Evolutionary conservation across 2,113 vertebrate species (phyloP).

Genomic region (Gopherus evgoodei): DNA sequence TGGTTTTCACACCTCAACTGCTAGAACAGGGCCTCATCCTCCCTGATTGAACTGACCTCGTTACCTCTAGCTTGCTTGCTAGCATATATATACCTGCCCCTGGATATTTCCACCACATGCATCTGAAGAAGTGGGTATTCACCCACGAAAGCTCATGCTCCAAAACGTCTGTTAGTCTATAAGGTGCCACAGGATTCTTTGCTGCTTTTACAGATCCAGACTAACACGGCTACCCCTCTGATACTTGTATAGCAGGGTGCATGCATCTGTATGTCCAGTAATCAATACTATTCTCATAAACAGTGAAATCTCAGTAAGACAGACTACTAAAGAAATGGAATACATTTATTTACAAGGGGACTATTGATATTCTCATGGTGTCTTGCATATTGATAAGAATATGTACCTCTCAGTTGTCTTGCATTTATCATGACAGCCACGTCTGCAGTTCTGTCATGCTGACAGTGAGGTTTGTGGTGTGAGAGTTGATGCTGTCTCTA

Average conservation of each 20-base stretch:
- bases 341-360: neutral
- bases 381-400: neutral
- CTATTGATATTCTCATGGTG: neutral
- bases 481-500: neutral
- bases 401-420: neutral
- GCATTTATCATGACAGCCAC: rapidly evolving
- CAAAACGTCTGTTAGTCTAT: no score
- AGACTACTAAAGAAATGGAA: neutral
- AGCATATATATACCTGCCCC: no score
- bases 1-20: no score
- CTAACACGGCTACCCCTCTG: no score
- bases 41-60: no score
- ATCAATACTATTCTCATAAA: neutral
- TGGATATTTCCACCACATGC: no score
- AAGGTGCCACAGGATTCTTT: no score
- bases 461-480: neutral
- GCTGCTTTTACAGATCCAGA: no score
- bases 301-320: neutral
- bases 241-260: rapidly evolving
- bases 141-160: no score
- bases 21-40: no score
- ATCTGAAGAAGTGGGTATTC: no score
- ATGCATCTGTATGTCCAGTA: neutral
- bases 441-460: neutral
- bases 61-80: no score